These are phyloP conservation scores for Philopedon plagiatum DNA, from an alignment of 2,888 invertebrate species.

Conservation along the genomic window DNA sequence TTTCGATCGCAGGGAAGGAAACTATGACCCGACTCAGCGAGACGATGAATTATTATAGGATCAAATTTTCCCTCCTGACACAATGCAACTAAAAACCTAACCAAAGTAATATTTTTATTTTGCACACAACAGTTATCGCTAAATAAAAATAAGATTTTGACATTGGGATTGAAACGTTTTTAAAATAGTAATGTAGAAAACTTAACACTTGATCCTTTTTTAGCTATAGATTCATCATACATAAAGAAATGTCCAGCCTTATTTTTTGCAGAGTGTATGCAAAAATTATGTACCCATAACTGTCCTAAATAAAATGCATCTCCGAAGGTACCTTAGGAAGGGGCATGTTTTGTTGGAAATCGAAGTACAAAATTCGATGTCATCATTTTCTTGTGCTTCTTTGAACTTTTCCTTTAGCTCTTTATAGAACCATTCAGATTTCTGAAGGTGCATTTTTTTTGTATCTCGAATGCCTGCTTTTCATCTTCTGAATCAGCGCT, in stretches of 20 bases:
- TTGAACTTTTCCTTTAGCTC: too few relatives aligned
- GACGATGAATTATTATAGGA: constrained; percentile 16
- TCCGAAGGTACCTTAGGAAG: constrained; percentile 16
- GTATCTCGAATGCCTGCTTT: too few relatives aligned
- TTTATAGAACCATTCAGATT: constrained; percentile 16
- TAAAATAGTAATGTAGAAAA: too few relatives aligned
- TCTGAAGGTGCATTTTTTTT: too few relatives aligned
- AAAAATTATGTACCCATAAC: constrained; percentile 24
- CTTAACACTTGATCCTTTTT: not conserved
- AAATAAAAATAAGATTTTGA: constrained; percentile 25
- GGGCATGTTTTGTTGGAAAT: too few relatives aligned
- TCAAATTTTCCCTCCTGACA: constrained; percentile 23
- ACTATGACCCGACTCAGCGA: constrained; percentile 4
- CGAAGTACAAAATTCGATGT: constrained; percentile 4
- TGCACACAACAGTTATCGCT: constrained; percentile 24
- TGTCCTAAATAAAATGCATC: constrained; percentile 23
- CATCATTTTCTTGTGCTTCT: constrained; percentile 10
- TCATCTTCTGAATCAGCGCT: too few relatives aligned
- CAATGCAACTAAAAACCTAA: not conserved
- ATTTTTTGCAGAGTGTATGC: too few relatives aligned
- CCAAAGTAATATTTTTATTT: constrained; percentile 20
- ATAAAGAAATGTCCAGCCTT: constrained; percentile 16
- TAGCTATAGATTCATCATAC: constrained; percentile 6
- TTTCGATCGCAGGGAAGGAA: constrained; percentile 13
- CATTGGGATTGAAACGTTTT: not conserved